Evolutionary conservation across 2,888 invertebrate genomes (phyloP).

Genomic region (Geophilus truncorum): DNA sequence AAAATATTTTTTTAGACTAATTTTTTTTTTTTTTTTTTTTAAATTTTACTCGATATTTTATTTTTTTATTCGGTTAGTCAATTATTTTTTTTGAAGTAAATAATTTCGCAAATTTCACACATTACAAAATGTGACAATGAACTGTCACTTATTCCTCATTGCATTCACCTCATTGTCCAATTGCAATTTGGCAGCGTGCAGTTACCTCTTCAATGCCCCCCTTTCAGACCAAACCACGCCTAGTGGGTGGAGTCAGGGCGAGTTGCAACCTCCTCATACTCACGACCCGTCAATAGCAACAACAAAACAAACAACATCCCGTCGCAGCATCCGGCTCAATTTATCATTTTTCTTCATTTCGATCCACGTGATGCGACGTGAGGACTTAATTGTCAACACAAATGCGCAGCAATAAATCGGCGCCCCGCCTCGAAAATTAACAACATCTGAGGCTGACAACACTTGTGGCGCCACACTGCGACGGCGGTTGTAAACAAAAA

Average conservation of each 20-base stretch:
- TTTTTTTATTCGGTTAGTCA: too few species aligned
- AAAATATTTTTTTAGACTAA: background rate
- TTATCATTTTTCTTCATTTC: background rate
- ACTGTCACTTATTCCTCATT: background rate
- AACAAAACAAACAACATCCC: background rate
- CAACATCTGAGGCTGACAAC: background rate
- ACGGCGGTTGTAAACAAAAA: slow-evolving; percentile 11
- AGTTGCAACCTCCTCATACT: background rate
- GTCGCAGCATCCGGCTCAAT: background rate
- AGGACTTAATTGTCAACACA: background rate
- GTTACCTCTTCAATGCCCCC: background rate
- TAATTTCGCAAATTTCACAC: background rate
- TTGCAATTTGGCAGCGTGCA: background rate
- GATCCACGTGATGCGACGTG: background rate
- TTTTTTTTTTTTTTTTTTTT: background rate
- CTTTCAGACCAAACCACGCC: background rate
- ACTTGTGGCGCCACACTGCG: slow-evolving; percentile 14
- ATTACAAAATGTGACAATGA: background rate
- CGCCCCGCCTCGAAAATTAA: background rate
- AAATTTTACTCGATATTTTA: background rate
- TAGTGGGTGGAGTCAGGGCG: background rate
- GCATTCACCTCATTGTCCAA: background rate
- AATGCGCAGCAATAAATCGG: background rate
- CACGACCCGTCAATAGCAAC: too few species aligned
- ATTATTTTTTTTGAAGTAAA: background rate